Conservation (phyloP, 2,797 vertebrate genomes). For the Manis crassicaudata region DNA sequence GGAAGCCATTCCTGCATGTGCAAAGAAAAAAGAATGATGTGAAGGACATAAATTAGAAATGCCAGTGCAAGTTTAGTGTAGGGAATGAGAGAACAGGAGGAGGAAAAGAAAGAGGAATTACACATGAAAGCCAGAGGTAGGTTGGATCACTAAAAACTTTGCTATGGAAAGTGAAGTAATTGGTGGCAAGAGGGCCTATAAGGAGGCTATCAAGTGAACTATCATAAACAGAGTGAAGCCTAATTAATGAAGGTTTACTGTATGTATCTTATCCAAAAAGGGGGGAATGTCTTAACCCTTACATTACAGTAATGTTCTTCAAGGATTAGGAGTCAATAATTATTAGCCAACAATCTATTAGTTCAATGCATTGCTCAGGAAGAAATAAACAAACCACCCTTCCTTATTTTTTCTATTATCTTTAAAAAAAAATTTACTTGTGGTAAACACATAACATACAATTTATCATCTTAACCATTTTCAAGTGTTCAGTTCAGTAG, state of each 20-base stretch:
- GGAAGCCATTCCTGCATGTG: not conserved
- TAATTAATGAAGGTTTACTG: not conserved
- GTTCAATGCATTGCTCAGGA: not conserved
- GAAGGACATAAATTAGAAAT: not conserved
- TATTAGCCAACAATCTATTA: conserved; percentile 12
- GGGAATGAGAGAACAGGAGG: not conserved
- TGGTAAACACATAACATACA: not conserved
- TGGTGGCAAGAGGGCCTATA: not conserved
- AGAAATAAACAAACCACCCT: not conserved
- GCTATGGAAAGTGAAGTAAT: not conserved
- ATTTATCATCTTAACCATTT: not conserved
- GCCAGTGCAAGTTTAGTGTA: not conserved
- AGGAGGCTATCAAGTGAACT: not conserved
- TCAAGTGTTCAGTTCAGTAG: not conserved
- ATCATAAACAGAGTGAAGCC: not conserved
- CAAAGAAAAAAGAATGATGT: conserved; percentile 4
- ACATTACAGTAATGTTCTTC: not conserved
- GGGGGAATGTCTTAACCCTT: no score
- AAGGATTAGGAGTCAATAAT: not conserved
- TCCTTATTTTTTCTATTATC: conserved; percentile 10
- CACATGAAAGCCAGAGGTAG: not conserved
- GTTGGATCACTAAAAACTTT: not conserved
- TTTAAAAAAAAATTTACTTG: not conserved
- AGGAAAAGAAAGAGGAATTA: conserved; percentile 13
- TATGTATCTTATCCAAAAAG: not conserved